These are phyloP conservation scores for Sternarchorhynchus goeldii DNA, from an alignment of 2,797 vertebrate genomes.

Conservation along the genomic window DNA sequence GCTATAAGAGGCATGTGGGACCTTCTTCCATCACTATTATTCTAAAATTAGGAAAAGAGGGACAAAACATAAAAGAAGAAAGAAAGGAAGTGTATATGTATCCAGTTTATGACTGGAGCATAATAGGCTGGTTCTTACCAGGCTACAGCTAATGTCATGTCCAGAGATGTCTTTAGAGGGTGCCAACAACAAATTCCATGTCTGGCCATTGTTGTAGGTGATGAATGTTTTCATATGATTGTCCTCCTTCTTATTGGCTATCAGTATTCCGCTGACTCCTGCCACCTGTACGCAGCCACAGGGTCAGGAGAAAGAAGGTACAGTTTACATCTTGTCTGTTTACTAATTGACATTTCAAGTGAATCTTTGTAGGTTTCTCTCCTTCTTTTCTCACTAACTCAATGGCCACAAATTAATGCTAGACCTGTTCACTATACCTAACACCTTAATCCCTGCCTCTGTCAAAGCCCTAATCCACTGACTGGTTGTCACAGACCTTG, in stretches of 20 bases:
- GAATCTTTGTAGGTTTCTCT: too few relatives aligned
- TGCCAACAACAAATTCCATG: slow-evolving; percentile 88
- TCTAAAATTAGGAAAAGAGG: too few relatives aligned
- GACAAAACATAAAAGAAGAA: too few relatives aligned
- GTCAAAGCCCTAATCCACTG: background rate
- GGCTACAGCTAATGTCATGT: slow-evolving; percentile 83
- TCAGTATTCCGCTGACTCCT: slow-evolving; percentile 93
- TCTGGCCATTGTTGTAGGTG: slow-evolving; percentile 95
- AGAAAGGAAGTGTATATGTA: too few relatives aligned
- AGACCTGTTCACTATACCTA: too few relatives aligned
- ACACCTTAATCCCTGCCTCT: background rate
- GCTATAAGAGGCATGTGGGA: too few relatives aligned
- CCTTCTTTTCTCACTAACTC: too few relatives aligned
- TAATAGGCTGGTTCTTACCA: slow-evolving; percentile 67
- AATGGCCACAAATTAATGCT: too few relatives aligned
- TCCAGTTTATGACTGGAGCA: background rate
- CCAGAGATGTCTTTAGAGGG: slow-evolving; percentile 82
- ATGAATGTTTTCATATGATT: slow-evolving; percentile 90
- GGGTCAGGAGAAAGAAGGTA: background rate
- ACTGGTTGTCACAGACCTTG: slow-evolving; percentile 76
- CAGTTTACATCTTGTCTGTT: too few relatives aligned
- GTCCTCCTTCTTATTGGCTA: slow-evolving; percentile 92
- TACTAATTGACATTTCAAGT: too few relatives aligned
- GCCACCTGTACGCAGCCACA: slow-evolving; percentile 80
- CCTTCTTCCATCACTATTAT: too few relatives aligned